Conservation (phyloP, 2,888 invertebrate species). For the Chydorus sphaericus region DNA sequence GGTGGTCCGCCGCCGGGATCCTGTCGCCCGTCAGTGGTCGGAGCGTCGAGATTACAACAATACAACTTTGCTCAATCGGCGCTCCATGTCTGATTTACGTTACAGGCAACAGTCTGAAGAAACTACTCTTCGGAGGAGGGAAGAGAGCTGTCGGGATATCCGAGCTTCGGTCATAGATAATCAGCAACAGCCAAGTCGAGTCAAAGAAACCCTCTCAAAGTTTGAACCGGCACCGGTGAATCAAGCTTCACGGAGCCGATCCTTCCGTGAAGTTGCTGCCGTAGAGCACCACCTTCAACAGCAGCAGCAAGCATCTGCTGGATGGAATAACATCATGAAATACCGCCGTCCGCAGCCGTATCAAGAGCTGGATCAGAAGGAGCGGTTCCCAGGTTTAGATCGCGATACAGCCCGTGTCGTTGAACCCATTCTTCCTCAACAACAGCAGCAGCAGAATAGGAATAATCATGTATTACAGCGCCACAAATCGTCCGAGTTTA, state of each 20-base stretch:
- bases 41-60: background rate
- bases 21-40: background rate
- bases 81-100: background rate
- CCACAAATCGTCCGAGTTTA: constrained; percentile 3
- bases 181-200: background rate
- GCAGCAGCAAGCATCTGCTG: background rate
- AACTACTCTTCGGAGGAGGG: background rate
- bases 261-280: constrained; percentile 9
- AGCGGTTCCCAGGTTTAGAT: constrained; percentile 38
- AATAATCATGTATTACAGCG: background rate
- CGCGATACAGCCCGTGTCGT: constrained; percentile 31
- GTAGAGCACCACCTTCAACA: no score
- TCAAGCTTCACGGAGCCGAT: background rate
- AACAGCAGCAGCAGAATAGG: background rate
- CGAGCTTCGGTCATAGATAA: background rate
- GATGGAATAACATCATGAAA: background rate
- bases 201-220: constrained; percentile 6
- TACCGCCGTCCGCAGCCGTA: constrained; percentile 24
- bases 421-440: constrained; percentile 17
- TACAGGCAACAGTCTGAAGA: background rate
- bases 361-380: constrained; percentile 37
- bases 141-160: background rate
- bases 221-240: background rate
- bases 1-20: background rate
- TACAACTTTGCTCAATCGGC: background rate